These are phyloP conservation scores for Drosophila tristis DNA, from an alignment of 1,140 invertebrate genomes.

Conservation along the genomic window DNA sequence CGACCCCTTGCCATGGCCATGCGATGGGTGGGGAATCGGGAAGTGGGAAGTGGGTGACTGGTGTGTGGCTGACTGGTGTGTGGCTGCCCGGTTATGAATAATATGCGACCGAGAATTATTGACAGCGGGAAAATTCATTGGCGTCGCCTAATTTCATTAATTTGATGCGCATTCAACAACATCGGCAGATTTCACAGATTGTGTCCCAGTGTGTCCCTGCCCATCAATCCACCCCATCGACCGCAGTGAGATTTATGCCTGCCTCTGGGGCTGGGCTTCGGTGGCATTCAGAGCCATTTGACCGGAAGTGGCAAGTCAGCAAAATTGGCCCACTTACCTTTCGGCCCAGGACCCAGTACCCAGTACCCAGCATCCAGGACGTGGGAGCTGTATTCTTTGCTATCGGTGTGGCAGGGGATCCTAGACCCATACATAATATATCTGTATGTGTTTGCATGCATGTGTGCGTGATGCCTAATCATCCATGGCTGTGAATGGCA, in stretches of 20 bases:
- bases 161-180: slow-evolving; percentile 69
- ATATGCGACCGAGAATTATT: slow-evolving; percentile 50
- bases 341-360: background rate
- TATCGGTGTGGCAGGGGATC: slow-evolving; percentile 5
- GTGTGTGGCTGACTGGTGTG: slow-evolving; percentile 23
- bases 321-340: slow-evolving; percentile 74
- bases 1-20: slow-evolving; percentile 17
- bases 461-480: slow-evolving; percentile 63
- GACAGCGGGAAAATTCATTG: slow-evolving; percentile 53
- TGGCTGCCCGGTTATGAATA: slow-evolving; percentile 62
- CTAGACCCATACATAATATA: slow-evolving; percentile 21
- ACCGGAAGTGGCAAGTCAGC: slow-evolving; percentile 81
- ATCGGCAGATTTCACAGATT: slow-evolving; percentile 72
- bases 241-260: slow-evolving; percentile 52
- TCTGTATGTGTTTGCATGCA: background rate
- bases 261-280: slow-evolving; percentile 38
- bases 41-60: background rate
- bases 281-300: slow-evolving; percentile 65
- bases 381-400: background rate
- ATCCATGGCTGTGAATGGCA: slow-evolving; percentile 68
- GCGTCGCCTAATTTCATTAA: slow-evolving; percentile 75
- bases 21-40: background rate
- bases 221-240: background rate
- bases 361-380: background rate
- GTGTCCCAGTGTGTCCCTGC: background rate